phyloP scores from a whole-genome alignment of 1,140 invertebrate species.

The Sogatella furcifera region DNA sequence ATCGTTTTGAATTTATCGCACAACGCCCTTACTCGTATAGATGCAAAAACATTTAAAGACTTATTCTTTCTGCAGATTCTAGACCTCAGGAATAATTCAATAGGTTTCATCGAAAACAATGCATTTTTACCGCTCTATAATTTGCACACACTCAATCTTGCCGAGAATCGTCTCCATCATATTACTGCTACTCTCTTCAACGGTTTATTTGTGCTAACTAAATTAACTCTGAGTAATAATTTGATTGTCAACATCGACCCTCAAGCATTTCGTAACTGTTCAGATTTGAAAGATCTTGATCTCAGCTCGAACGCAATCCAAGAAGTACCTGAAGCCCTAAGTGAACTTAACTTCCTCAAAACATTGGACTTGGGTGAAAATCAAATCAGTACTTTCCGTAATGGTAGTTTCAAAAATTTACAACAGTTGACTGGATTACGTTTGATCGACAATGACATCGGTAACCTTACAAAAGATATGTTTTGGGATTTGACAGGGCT shows the following conservation, averaged over 20 bases:
- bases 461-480: conserved; percentile 72
- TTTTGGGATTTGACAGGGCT: conserved; percentile 71
- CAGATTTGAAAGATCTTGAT: conserved; percentile 80
- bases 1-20: conserved; percentile 76
- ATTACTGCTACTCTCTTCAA: conserved; percentile 73
- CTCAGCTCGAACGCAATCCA: conserved; percentile 73
- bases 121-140: conserved; percentile 78
- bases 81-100: conserved; percentile 76
- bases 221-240: conserved; percentile 76
- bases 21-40: conserved; percentile 69
- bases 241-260: conserved; percentile 65
- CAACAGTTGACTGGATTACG: conserved; percentile 74
- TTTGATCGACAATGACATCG: conserved; percentile 76
- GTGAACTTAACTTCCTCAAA: conserved; percentile 69
- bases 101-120: conserved; percentile 75
- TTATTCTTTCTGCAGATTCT: conserved; percentile 78
- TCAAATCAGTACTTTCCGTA: conserved; percentile 64
- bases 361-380: conserved; percentile 81
- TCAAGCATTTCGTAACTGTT: conserved; percentile 82
- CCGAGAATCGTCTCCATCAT: conserved; percentile 70
- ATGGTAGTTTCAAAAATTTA: conserved; percentile 71
- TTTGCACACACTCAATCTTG: conserved; percentile 72
- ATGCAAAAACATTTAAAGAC: conserved; percentile 76
- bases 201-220: conserved; percentile 70
- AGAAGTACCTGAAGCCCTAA: conserved; percentile 68